Evolutionary conservation across 1,140 invertebrate genomes (phyloP).

Genomic region (Aphelenchoides fujianensis): DNA sequence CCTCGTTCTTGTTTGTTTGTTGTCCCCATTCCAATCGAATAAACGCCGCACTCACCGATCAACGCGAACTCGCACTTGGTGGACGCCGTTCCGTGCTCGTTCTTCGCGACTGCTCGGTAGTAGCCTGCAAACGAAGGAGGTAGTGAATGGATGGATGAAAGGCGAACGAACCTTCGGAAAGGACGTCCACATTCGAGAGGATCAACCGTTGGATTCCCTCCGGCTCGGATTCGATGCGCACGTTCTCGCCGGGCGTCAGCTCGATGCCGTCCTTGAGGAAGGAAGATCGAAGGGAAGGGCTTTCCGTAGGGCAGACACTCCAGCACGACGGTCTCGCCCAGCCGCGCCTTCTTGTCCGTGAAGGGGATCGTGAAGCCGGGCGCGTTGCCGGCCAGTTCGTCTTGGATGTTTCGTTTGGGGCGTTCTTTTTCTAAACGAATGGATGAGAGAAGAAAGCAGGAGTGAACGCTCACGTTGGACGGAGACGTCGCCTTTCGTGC

Average conservation of each 20-base stretch:
- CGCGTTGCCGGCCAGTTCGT: slow-evolving; percentile 51
- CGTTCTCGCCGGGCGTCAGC: slow-evolving; percentile 39
- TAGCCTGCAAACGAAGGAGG: slow-evolving; percentile 32
- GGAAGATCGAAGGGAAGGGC: slow-evolving; percentile 56
- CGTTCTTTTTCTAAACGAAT: slow-evolving; percentile 46
- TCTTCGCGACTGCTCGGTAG: slow-evolving; percentile 60
- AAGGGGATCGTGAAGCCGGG: slow-evolving; percentile 60
- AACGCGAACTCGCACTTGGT: slow-evolving; percentile 59
- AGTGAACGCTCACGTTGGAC: not conserved
- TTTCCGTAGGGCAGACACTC: slow-evolving; percentile 62
- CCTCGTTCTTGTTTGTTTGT: slow-evolving; percentile 6
- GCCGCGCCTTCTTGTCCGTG: slow-evolving; percentile 48
- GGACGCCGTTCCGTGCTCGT: slow-evolving; percentile 59
- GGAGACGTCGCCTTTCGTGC: not conserved
- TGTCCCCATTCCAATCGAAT: not conserved
- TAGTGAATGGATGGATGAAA: too few relatives aligned
- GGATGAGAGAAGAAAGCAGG: not conserved
- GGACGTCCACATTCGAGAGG: slow-evolving; percentile 52
- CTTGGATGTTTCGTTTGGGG: slow-evolving; percentile 41
- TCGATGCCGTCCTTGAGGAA: slow-evolving; percentile 61
- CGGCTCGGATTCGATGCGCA: slow-evolving; percentile 51
- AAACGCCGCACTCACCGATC: slow-evolving; percentile 51
- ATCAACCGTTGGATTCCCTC: slow-evolving; percentile 58
- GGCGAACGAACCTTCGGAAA: slow-evolving; percentile 40
- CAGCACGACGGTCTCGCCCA: slow-evolving; percentile 59